Evolutionary conservation across 2,797 vertebrate species (phyloP), one percentile per base, ranked within the genome.

Genomic region (Champsocephalus esox): DNA sequence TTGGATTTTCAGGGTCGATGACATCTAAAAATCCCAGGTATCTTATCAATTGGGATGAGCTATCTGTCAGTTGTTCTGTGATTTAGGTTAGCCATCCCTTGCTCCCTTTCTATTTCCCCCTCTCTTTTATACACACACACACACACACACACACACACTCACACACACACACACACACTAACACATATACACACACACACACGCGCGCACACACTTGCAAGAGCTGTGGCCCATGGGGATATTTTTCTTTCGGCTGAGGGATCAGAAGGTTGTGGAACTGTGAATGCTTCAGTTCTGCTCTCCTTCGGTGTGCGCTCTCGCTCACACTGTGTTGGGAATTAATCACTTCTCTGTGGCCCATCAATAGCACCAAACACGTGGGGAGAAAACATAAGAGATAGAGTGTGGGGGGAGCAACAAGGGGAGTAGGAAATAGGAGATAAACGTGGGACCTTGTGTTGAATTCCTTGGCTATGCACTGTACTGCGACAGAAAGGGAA

Each of bases 191-290:
- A 70, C 80, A 60, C 38, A 50, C 17, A 32, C 16, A 76, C 46
- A 72, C 65, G 66, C 21, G 59, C 52, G 43, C 73, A 70, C 80
- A 62, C 24, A 50, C 59, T 62, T 57, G 21, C 5, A 12, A 75
- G 82, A 76, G 82, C 88, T 75, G 79, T 84, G 79, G 85, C 92
- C 87, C 80, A 41, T 74, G 72, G 90, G 89, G 87, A 90, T 87
- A 84, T 88, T 90, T 93, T 88, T 89, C 89, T 89, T 90, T 92
- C 89, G 88, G 89, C 89, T 89, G 74, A 85, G 79, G 83, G 92
- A 94, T 92, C 88, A 87, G 85, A 92, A 81, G 83, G 89, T 91
- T 87, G 87, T 71, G 62, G 80, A 85, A 82, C 80, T 89, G 88
- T 84, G 85, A 91, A 91, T 84, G 88, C 85, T 80, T 93, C 90